phyloP scores from a whole-genome alignment of 30 jellyfish, hydroid and myxozoan species.

The Hydractinia echinata region DNA sequence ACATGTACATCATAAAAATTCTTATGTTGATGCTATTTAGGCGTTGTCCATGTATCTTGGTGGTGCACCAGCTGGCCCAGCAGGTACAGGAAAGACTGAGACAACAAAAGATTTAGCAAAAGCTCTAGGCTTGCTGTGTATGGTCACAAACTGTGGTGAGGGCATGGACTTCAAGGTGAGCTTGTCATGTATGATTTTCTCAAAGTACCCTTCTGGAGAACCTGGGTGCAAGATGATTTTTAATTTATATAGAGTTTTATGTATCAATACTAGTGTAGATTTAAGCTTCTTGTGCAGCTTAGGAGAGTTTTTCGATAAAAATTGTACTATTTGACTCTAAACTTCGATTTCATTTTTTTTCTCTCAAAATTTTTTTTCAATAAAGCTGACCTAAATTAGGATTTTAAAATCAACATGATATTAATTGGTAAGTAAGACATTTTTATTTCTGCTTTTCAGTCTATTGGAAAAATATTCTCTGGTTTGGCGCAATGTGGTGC shows the following conservation, averaged over 20 bases:
- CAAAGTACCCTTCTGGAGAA: neutral
- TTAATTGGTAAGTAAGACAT: too few species aligned
- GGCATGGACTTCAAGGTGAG: conserved; percentile 98
- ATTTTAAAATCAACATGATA: too few species aligned
- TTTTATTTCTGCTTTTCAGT: conserved; percentile 56
- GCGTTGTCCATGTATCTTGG: conserved; percentile 98
- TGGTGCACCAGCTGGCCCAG: conserved; percentile 99
- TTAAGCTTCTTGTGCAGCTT: neutral
- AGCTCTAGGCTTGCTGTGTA: conserved; percentile 94
- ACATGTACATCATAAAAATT: too few species aligned
- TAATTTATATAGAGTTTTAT: neutral
- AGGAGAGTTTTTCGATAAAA: too few species aligned
- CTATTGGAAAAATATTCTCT: conserved; percentile 98
- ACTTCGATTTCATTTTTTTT: too few species aligned
- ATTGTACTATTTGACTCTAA: too few species aligned
- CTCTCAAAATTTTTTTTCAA: too few species aligned
- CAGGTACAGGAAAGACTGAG: conserved; percentile 96
- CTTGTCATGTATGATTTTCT: neutral
- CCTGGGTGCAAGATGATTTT: neutral
- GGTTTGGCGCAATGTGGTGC: conserved; percentile 99
- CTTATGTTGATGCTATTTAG: conserved; percentile 13
- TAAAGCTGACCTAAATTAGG: too few species aligned
- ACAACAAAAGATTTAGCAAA: conserved; percentile 94
- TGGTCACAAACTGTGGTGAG: conserved; percentile 97
- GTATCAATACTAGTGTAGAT: too few species aligned